Conservation (phyloP, 2,113 vertebrate genomes). For the Cyprinodon variegatus region DNA sequence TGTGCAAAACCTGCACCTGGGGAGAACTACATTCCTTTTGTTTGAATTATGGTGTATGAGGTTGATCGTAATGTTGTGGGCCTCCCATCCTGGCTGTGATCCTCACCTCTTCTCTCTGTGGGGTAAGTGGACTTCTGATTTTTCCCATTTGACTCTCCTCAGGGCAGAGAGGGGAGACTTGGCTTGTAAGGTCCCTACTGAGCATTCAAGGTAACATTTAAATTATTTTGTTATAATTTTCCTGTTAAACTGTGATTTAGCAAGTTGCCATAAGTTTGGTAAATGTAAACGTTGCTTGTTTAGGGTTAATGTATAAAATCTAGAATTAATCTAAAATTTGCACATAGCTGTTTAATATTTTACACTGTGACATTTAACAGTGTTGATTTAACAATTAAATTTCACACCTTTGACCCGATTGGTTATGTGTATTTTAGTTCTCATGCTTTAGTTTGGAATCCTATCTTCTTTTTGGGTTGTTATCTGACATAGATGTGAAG, state of each 20-base stretch:
- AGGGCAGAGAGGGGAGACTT: conserved; percentile 76
- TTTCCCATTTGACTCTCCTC: conserved; percentile 76
- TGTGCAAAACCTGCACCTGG: conserved; percentile 35
- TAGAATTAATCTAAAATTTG: conserved; percentile 1
- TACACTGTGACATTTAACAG: conserved; percentile 26
- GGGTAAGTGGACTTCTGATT: conserved; percentile 81
- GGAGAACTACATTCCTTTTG: conserved; percentile 59
- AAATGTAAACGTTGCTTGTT: conserved; percentile 24
- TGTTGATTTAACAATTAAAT: conserved; percentile 21
- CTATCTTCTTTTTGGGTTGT: conserved; percentile 14
- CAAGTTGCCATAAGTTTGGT: conserved; percentile 16
- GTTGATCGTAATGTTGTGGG: conserved; percentile 68
- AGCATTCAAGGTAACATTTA: conserved; percentile 78
- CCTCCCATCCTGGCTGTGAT: conserved; percentile 75
- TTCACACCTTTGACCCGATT: neutral
- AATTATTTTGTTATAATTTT: conserved; percentile 48
- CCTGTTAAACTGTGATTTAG: conserved; percentile 29
- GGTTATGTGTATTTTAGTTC: conserved; percentile 29
- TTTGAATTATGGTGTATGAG: conserved; percentile 47
- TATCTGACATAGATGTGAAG: conserved; percentile 42
- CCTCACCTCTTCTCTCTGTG: conserved; percentile 70
- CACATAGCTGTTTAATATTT: neutral
- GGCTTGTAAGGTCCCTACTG: conserved; percentile 78
- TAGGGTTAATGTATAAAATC: conserved; percentile 8
- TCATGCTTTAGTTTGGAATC: neutral